Evolutionary conservation across 2,113 vertebrate genomes (phyloP), one percentile per base, ranked within the genome.

Genomic region (Silurus asotus): DNA sequence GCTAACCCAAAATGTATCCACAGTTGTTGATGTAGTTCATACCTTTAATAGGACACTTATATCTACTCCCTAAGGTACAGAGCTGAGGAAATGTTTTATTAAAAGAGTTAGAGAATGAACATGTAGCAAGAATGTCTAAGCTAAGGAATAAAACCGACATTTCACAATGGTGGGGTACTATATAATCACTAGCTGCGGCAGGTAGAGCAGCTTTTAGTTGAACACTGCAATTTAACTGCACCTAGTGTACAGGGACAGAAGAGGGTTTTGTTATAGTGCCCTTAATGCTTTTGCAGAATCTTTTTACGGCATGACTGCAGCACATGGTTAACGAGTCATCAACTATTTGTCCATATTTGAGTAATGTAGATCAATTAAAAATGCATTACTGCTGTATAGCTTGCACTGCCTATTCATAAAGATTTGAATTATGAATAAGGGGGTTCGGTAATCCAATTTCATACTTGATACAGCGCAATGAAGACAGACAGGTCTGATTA

Each of bases 381-480:
- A 61, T 48, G 23, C 55, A 82, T 67, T 78, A 85, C 13, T 61
- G 45, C 58, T 62, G 51, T 25, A 25, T 67, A 64, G 51, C 62
- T 78, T 55, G 61, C 23, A 59, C 14, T 55, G 84, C 56, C 87
- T 53, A 59, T 81, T 88, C 75, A 86, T 53, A 83, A 86, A 74
- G 75, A 74, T 83, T 72, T 86, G 65, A 88, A 80, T 88, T 88
- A 88, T 83, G 78, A 74, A 86, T 77, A 65, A 86, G 81, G 58
- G 62, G 25, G 20, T 79, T 79, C 19, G 2, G 84, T 88, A 64
- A 86, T 88, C 79, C 6, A 72, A 86, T 86, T 83, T 83, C 51
- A 75, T 65, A 79, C 76, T 74, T 61, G 77, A 86, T 76, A 65
- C 48, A 82, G 74, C 61, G 13, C 56, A 61, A 49, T 72, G 84